Conservation (phyloP, 2,888 invertebrate genomes). For the Leptinotarsa juncta region DNA sequence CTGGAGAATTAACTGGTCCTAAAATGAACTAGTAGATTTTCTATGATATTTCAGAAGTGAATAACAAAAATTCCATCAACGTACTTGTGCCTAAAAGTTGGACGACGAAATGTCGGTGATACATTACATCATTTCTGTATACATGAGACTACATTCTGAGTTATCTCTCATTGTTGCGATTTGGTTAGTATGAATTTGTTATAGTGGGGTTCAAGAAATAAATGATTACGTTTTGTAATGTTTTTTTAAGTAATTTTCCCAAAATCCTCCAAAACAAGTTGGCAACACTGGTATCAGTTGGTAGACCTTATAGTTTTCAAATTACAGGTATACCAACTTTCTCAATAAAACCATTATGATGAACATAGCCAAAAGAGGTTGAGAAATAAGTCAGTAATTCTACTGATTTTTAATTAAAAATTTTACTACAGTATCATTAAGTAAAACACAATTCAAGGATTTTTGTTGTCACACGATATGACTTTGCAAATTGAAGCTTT, state of each 20-base stretch:
- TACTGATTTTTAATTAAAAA: no score
- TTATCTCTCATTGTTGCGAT: slow-evolving; percentile 43
- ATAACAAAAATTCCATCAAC: slow-evolving; percentile 33
- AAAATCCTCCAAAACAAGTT: background rate
- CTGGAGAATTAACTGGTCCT: no score
- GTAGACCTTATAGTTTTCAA: no score
- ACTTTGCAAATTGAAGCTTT: no score
- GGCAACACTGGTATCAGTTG: no score
- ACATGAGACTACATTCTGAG: slow-evolving; percentile 40
- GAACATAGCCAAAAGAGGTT: no score
- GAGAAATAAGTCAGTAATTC: no score
- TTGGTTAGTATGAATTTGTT: slow-evolving; percentile 54
- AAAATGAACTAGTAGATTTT: slow-evolving; percentile 21
- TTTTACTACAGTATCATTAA: no score
- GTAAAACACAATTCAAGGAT: no score
- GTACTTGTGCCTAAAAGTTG: slow-evolving; percentile 49
- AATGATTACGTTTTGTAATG: slow-evolving; percentile 52
- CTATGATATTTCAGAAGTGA: slow-evolving; percentile 32
- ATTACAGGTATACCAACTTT: background rate
- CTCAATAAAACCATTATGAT: background rate
- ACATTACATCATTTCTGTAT: slow-evolving; percentile 43
- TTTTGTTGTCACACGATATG: no score
- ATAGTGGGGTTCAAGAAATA: slow-evolving; percentile 60
- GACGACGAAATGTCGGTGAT: slow-evolving; percentile 34
- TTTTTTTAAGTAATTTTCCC: background rate